phyloP scores from a whole-genome alignment of 2,888 invertebrate genomes.

The Leucania comma region DNA sequence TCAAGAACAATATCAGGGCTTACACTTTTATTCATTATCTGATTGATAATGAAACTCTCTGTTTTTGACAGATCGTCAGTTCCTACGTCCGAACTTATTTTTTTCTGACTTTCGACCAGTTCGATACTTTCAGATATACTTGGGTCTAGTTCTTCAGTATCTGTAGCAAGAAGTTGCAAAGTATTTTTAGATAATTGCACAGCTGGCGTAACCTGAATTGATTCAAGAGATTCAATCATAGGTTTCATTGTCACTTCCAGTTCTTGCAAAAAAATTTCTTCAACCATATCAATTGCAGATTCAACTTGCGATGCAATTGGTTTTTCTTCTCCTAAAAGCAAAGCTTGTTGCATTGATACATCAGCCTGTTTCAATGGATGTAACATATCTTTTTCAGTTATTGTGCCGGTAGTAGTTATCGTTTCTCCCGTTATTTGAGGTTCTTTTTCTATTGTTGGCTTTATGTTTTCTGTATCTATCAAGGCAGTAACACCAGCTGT shows the following conservation, averaged over 20 bases:
- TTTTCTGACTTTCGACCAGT: not conserved
- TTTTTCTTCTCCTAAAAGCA: not conserved
- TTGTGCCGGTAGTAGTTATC: not conserved
- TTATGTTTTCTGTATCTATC: not conserved
- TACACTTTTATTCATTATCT: not conserved
- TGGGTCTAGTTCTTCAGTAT: conserved; percentile 7
- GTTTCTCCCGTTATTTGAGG: not conserved
- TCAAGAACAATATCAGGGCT: not conserved
- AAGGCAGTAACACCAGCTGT: not conserved
- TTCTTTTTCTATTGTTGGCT: not conserved
- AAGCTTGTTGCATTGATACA: not conserved
- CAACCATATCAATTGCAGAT: not conserved
- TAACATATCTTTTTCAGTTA: not conserved
- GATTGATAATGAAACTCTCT: not conserved
- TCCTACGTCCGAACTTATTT: not conserved
- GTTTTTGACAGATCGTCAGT: not conserved
- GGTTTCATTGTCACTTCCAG: not conserved
- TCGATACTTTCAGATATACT: not conserved
- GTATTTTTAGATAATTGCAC: not conserved
- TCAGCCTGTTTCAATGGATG: not conserved
- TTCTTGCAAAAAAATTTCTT: not conserved
- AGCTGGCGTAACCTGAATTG: not conserved
- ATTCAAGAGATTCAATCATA: not conserved
- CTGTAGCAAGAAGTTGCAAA: not conserved
- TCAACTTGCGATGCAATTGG: not conserved